These are phyloP conservation scores for Podarcis muralis DNA, from an alignment of 2,113 vertebrate genomes.

Conservation along the genomic window DNA sequence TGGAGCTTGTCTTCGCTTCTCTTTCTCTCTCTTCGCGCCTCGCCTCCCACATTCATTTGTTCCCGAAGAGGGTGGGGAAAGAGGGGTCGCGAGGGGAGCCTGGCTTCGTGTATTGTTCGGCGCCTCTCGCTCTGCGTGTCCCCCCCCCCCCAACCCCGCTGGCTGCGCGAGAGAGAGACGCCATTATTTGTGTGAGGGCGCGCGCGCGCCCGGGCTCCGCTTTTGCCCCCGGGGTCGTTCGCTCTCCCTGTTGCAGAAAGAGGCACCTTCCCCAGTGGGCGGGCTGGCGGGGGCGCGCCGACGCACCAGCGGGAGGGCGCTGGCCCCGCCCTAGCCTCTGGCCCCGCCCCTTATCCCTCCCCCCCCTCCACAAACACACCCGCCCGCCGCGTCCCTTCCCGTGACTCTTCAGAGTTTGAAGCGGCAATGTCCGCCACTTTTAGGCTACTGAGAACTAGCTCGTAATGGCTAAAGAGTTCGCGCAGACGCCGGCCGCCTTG, in stretches of 20 bases:
- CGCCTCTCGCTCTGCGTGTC: not conserved
- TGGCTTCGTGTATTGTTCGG: not conserved
- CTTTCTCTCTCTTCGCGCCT: no score
- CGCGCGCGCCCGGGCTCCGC: conserved; percentile 39
- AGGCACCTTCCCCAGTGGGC: conserved; percentile 63
- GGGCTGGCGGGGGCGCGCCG: not conserved
- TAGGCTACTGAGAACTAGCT: not conserved
- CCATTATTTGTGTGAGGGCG: conserved; percentile 80
- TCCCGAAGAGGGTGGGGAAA: not conserved
- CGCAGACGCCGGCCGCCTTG: not conserved
- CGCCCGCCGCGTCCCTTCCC: no score
- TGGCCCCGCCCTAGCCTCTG: not conserved
- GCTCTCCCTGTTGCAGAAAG: conserved; percentile 68
- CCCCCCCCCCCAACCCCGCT: conserved; percentile 17
- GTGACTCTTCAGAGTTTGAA: not conserved
- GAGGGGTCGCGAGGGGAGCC: not conserved
- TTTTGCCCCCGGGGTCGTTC: conserved; percentile 69
- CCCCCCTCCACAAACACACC: no score
- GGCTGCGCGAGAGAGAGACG: conserved; percentile 79
- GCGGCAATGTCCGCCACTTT: no score
- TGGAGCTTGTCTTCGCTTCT: not conserved
- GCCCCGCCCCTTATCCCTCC: not conserved
- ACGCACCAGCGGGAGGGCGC: not conserved
- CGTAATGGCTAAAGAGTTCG: not conserved
- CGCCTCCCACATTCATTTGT: not conserved